Base-by-base conservation (phyloP, 2,113 vertebrate genomes). In the Eira barbara region DNA sequence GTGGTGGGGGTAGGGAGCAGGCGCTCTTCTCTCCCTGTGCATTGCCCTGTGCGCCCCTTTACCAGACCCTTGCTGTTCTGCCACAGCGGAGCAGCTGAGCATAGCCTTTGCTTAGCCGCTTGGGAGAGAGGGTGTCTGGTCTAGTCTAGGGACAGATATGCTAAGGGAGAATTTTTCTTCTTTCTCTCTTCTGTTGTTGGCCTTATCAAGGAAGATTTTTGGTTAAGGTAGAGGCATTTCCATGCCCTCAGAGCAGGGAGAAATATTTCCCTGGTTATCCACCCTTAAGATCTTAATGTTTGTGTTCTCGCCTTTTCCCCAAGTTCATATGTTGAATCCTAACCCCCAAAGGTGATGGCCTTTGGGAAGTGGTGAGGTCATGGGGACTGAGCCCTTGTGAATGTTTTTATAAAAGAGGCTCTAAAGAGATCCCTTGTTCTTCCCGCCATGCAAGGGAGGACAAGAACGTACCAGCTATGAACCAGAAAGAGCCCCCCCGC, bases 1-100 rank as follows among this genome's bases (percentile, higher is more conserved):
- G 42, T 14, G 31, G 15, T 45, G 39, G 27, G 20, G n/a, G 3
- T 25, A 17, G 6, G 9, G 27, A 5, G 9, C 13, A 3, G 79
- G 79, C 34, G 7, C 4, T 0, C 36, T 39, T 36, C 31, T 39
- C 2, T 34, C 18, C 29, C 5, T 27, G 1, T 5, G 12, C 4
- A 7, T 23, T 34, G 2, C 14, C 42, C 7, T n/a, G 10, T 5
- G 1, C 6, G 2, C 18, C 45, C 52, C 17, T 76, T 47, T 34
- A 31, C 36, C 5, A 34, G 29, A 55, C 39, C 9, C 39, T 61
- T n/a, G 12, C 6, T 34, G 4, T 90, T 78, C 47, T 85, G 27
- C 57, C 23, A 1, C 4, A 55, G 3, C 1, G 57, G 45, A 3
- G 34, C 23, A 14, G 15, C 76, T 45, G 49, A 57, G 21, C 42